phyloP scores from a whole-genome alignment of 1,140 invertebrate genomes.

The Lordiphosa stackelbergi region DNA sequence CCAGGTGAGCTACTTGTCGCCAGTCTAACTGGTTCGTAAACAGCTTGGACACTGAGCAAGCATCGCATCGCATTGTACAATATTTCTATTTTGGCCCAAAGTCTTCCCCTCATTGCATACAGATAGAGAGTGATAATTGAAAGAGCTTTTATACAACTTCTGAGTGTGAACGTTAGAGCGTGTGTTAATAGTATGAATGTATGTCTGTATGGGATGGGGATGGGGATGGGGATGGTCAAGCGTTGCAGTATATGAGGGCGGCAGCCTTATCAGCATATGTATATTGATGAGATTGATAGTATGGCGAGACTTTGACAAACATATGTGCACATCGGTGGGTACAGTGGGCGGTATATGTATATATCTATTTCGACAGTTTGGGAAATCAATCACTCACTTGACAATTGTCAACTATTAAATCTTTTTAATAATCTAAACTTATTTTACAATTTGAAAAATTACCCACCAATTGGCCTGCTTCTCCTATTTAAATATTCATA shows the following conservation, averaged over 20 bases:
- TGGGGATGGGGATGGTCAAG: constrained; percentile 13
- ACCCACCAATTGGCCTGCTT: no score
- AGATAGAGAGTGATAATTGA: constrained; percentile 17
- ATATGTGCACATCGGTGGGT: no score
- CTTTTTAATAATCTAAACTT: no score
- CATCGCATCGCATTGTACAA: not conserved
- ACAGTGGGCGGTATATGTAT: no score
- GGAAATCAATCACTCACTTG: no score
- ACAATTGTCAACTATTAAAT: no score
- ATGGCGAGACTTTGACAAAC: no score
- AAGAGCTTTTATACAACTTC: constrained; percentile 17
- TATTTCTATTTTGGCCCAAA: constrained; percentile 12
- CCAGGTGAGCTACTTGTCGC: constrained; percentile 22
- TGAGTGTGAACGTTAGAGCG: not conserved
- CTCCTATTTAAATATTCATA: no score
- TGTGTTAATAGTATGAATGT: not conserved
- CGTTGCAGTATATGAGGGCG: constrained; percentile 6
- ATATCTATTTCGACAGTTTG: no score
- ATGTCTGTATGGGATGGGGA: not conserved
- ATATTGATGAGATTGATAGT: no score
- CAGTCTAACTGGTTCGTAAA: constrained; percentile 41
- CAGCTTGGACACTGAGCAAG: constrained; percentile 32
- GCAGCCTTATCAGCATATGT: constrained; percentile 15
- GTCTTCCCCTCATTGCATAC: constrained; percentile 9
- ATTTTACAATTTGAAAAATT: no score